phyloP scores from a whole-genome alignment of 2,797 vertebrate species.

The Anableps anableps region DNA sequence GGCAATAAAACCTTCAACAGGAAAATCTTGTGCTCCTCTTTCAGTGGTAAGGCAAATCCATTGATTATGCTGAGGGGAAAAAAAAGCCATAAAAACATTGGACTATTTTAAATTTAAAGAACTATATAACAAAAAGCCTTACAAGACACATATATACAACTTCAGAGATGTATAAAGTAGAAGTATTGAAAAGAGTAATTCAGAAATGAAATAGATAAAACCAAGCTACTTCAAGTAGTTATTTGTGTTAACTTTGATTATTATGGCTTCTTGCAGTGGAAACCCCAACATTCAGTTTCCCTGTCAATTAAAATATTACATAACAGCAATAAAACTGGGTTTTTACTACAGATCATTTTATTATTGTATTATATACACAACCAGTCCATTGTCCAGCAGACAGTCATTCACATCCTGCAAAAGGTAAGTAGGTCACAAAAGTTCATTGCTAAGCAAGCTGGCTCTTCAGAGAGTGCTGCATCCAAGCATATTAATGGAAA shows the following conservation, averaged over 20 bases:
- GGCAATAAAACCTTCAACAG: constrained; percentile 97
- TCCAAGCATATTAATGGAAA: no score
- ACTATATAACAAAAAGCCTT: not conserved
- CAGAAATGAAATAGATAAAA: not conserved
- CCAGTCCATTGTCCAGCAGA: no score
- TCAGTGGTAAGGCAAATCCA: constrained; percentile 98
- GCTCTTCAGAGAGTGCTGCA: no score
- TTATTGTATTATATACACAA: no score
- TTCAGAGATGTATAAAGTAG: not conserved
- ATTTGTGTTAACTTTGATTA: not conserved
- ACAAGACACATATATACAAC: not conserved
- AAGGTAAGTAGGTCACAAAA: no score
- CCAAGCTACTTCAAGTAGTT: not conserved
- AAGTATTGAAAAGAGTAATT: not conserved
- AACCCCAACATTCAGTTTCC: not conserved
- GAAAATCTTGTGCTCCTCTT: constrained; percentile 99
- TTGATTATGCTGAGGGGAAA: constrained; percentile 91
- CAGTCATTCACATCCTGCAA: no score
- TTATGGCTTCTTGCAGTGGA: not conserved
- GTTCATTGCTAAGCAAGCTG: no score
- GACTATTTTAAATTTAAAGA: not conserved
- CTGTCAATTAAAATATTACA: not conserved
- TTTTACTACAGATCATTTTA: no score
- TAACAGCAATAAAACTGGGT: not conserved
- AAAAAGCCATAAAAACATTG: not conserved